Evolutionary conservation across 1,140 invertebrate genomes (phyloP), one percentile per base, ranked within the genome.

Genomic region (Hormaphis cornu): DNA sequence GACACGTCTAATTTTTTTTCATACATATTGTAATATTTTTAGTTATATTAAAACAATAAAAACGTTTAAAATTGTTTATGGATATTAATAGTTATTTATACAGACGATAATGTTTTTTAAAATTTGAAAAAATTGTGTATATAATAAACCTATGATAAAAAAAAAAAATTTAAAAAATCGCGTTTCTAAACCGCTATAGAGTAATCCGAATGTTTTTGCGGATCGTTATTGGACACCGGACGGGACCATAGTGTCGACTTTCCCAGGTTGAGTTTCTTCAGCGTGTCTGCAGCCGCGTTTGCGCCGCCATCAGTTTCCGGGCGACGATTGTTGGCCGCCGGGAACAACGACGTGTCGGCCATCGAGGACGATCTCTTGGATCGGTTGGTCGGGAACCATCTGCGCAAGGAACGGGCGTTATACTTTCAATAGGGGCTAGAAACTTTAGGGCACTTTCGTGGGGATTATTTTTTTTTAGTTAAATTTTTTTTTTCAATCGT

Each of bases 191-290:
- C 84, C 70, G 85, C 84, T 74, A 86, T 86, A 12, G 85, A 86
- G 74, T 86, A 86, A 75, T 86, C 85, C 59, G 84, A 83, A 46
- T 74, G 73, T 26, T 70, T 74, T 30, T 69, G 72, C 18, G 63
- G 76, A 69, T 70, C 73, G n/a, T 61, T 61, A 20, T 61, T 46
- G 2, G 61, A 48, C 8, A 74, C 72, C 14, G 87, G 86, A 71
- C 84, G 81, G 18, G 86, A 87, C 87, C 87, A 88, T 9, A 88
- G 78, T n/a, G 85, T 85, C 35, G 85, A 87, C 56, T 85, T 79
- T 6, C 86, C 86, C 44, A 88, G 78, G 78, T 88, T 88, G 40
- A 88, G 77, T 76, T 88, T 88, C 75, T 88, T 88, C 59, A 88
- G 75, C n/a, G 86, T 87, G 73, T 88, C 87, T n/a, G n/a, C n/a